Base-by-base conservation (phyloP, 2,888 invertebrate genomes). In the Pycnomerus fuliginosus region DNA sequence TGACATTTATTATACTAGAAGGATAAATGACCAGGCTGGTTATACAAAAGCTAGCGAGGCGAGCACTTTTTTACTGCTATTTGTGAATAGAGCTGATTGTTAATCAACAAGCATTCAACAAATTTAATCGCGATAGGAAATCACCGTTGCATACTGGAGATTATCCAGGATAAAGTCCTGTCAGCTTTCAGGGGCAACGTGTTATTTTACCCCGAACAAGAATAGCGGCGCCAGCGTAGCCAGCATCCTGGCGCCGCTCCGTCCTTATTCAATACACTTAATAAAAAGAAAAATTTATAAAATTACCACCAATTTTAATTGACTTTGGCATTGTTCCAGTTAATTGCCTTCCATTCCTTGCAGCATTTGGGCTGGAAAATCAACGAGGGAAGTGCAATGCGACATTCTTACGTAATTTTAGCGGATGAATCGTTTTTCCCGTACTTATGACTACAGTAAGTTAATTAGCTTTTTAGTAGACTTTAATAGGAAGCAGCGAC, bases 391-490 rank as follows among this genome's bases (percentile, higher is more conserved):
- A 41, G 61, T 65, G 66, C 66, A 64, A 66, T 66, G 66, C 64
- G 48, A 62, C 64, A 61, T 35, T 62, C 33, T 60, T 64, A 38
- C 62, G 60, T 51, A 55, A 55, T 35, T 46, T 52, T 42, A 53
- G 53, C 48, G 64, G 62, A 54, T 54, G 52, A 47, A 56, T 65
- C 16, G 53, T 57, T 43, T 52, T 58, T 48, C 54, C 60, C 44
- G 56, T 57, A 65, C 65, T 64, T 60, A 66, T 66, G 66, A 66
- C 64, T 64, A 65, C 65, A 51, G 66, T 66, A 60, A 62, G 62
- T 58, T 32, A n/a, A n/a, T n/a, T n/a, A n/a, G n/a, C n/a, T n/a
- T n/a, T n/a, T n/a, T n/a, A n/a, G n/a, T n/a, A n/a, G n/a, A n/a
- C n/a, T n/a, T n/a, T n/a, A n/a, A n/a, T n/a, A n/a, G n/a, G n/a